phyloP scores from a whole-genome alignment of 1,140 invertebrate genomes.

The Saccostrea cuccullata region DNA sequence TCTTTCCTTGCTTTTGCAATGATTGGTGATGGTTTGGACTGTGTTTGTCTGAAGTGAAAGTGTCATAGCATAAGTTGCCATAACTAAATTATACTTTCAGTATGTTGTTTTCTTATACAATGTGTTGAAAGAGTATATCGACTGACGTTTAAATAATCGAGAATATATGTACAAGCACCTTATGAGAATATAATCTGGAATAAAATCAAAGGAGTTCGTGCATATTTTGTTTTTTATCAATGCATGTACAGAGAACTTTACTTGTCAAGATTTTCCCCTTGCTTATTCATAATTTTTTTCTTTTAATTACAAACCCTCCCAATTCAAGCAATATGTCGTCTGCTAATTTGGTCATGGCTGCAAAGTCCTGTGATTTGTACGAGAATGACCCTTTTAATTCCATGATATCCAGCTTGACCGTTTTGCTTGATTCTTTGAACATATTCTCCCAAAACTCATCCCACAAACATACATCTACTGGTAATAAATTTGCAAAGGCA shows the following conservation, averaged over 20 bases:
- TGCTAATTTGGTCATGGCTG: constrained; percentile 45
- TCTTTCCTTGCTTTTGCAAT: background rate
- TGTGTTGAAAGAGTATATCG: no score
- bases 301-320: background rate
- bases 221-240: no score
- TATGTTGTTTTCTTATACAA: background rate
- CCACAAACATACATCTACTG: constrained; percentile 45
- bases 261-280: no score
- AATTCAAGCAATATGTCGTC: constrained; percentile 45
- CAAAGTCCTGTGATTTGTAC: constrained; percentile 38
- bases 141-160: background rate
- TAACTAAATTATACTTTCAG: no score
- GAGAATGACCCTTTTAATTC: constrained; percentile 24
- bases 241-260: no score
- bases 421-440: constrained; percentile 11
- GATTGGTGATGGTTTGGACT: background rate
- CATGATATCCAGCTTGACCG: background rate
- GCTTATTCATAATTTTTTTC: no score
- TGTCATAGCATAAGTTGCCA: no score
- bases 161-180: no score
- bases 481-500: constrained; percentile 58
- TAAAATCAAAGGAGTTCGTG: no score
- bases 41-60: background rate
- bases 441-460: constrained; percentile 58
- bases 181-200: no score